phyloP scores from a whole-genome alignment of 2,888 invertebrate genomes.

The Scaptomyza polygonia region DNA sequence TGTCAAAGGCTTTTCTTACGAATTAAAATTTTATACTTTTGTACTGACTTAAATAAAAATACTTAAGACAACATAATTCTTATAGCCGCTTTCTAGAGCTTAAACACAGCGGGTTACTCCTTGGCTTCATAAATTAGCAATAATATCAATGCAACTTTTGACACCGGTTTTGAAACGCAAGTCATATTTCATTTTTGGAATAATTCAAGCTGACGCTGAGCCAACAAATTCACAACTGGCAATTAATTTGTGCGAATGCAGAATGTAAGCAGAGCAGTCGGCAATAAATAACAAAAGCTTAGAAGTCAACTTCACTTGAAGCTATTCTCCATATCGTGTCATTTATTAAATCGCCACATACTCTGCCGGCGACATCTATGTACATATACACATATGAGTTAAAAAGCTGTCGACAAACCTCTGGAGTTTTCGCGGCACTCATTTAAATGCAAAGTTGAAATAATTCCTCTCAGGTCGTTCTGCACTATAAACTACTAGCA shows the following conservation, averaged over 20 bases:
- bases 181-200: neutral
- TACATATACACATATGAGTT: neutral
- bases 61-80: too few relatives aligned
- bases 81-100: neutral
- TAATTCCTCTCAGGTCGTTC: slow-evolving; percentile 11
- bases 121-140: neutral
- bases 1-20: too few relatives aligned
- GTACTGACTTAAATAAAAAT: too few relatives aligned
- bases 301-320: neutral
- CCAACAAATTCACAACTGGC: slow-evolving; percentile 1
- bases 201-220: neutral
- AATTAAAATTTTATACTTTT: too few relatives aligned
- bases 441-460: slow-evolving; percentile 54
- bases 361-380: neutral
- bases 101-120: neutral
- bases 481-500: slow-evolving; percentile 3
- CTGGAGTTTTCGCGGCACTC: slow-evolving; percentile 23
- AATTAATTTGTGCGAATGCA: slow-evolving; percentile 3
- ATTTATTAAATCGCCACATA: neutral
- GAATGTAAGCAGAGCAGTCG: neutral
- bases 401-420: slow-evolving; percentile 21
- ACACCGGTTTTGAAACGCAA: neutral
- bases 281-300: slow-evolving; percentile 2
- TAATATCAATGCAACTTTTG: neutral
- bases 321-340: neutral